These are phyloP conservation scores for Austrolebias charrua DNA, from an alignment of 2,797 vertebrate genomes.

Conservation along the genomic window DNA sequence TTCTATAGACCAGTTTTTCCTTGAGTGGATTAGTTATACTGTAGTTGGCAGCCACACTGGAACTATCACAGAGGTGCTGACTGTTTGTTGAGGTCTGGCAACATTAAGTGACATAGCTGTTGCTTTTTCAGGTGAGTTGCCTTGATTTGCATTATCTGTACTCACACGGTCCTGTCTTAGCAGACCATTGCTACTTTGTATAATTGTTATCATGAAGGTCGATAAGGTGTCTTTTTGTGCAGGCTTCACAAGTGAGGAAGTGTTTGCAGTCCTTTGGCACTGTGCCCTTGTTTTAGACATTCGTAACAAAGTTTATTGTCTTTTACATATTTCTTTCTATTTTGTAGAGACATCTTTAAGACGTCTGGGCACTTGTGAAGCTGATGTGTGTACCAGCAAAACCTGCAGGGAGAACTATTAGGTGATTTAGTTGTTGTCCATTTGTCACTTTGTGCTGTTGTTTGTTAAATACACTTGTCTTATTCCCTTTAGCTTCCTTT, in stretches of 20 bases:
- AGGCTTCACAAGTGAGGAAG: neutral
- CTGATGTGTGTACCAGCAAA: neutral
- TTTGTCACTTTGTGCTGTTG: neutral
- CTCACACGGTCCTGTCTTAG: fast-evolving
- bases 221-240: neutral
- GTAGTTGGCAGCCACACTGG: neutral
- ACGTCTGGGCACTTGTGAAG: neutral
- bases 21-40: neutral
- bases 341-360: neutral
- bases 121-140: neutral
- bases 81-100: neutral
- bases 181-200: neutral
- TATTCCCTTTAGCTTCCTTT: neutral
- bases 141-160: neutral
- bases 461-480: neutral
- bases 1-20: neutral
- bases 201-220: neutral
- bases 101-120: neutral
- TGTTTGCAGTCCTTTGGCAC: neutral
- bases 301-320: neutral
- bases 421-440: neutral
- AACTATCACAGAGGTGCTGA: neutral
- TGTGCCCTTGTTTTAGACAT: neutral
- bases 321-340: neutral
- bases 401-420: neutral